Evolutionary conservation across 2,888 invertebrate genomes (phyloP), one percentile per base, ranked within the genome.

Genomic region (Eurois occulta): DNA sequence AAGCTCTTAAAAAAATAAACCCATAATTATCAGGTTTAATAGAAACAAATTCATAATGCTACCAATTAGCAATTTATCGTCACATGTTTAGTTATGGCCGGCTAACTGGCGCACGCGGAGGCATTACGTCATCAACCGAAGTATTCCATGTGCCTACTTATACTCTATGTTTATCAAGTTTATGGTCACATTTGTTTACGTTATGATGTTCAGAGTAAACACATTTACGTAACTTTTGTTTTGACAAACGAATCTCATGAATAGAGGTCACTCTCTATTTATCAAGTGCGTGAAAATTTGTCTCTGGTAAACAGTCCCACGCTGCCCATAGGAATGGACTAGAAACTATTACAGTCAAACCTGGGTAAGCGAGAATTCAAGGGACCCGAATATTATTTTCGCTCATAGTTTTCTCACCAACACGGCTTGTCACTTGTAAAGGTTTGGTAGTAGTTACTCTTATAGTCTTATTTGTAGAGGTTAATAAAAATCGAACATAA

Each of bases 181-280:
- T 91, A 92, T 89, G 91, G 91, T 87, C 92, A 91, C 82, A 87
- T 84, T 87, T 91, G 91, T 91, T 91, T 91, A 91, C 87, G 84
- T 89, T 88, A 84, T 77, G 75, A 84, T 80, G 84, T 71, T 83
- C 70, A 69, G 69, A 81, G 85, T 87, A 89, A 89, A 89, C 85
- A 90, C 66, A 83, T 83, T 88, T 83, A 87, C 82, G 85, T 86
- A 88, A 89, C 77, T 72, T 74, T 75, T 77, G 72, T 75, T 62
- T 60, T 72, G 82, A 80, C 81, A 81, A 88, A 88, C 74, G 67
- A 69, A 84, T 83, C 82, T 80, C 78, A 76, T 67, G 72, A 76
- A 88, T 84, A 79, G 86, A 89, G 89, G 87, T 87, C 87, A 85
- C 72, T 85, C 85, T 87, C 85, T 87, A 84, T 89, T 90, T 89